Base-by-base conservation (phyloP, 2,888 invertebrate species). In the Tiliacea citrago region DNA sequence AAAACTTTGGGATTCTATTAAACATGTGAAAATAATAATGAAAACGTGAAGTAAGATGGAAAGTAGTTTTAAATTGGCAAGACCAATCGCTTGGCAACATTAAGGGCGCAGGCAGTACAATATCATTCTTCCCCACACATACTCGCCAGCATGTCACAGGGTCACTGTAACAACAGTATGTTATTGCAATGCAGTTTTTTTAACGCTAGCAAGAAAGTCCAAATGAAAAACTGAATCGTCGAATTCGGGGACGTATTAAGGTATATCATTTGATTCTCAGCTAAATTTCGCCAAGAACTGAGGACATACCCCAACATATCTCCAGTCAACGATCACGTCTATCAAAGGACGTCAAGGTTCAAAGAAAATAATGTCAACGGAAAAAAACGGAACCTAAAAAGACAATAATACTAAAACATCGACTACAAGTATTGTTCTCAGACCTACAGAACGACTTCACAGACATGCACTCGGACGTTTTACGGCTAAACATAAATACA, bases 61-160 rank as follows among this genome's bases (percentile, higher is more conserved):
- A 24, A 77, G 49, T 60, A 55, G n/a, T 60, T 85, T 58, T 66
- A 81, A 58, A 71, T 79, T 57, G 73, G 66, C 73, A 82, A 81
- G 90, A 78, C 86, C 86, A 91, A 87, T 93, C 93, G 94, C 93
- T 85, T 66, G 71, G 82, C 77, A 79, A 73, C 62, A 71, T 83
- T 81, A 75, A 75, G 76, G 68, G 79, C 90, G 90, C 90, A 87
- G 89, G 91, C 92, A 91, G 85, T 92, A 92, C 94, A 88, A 93
- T 95, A 88, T 90, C 95, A 94, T 94, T 58, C 96, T 70, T 96
- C 96, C 86, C 81, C 96, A 79, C 75, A 70, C 96, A 95, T 81
- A 90, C 96, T 83, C 94, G 96, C 96, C 89, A 96, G 95, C 95
- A 68, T 45, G 90, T 88, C 89, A 90, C 90, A 90, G 86, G 73